Percentiles rank a stretch among this genome's conserved stretches.
phyloP scores from a whole-genome alignment of 2,888 invertebrate genomes.

The Halictus quadricinctus region DNA sequence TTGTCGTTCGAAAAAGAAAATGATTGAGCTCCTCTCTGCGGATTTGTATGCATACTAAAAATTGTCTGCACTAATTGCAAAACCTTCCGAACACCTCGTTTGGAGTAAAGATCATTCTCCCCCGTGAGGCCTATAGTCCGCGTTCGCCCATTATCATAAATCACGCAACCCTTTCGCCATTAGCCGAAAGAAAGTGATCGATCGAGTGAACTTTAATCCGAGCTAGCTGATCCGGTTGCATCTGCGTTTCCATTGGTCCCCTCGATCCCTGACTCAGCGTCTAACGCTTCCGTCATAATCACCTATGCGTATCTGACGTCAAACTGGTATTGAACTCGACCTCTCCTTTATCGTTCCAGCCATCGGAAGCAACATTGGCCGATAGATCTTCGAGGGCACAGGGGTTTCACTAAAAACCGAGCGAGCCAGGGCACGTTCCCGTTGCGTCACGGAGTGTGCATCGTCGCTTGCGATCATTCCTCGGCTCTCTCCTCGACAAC shows the following conservation, averaged over 20 bases:
- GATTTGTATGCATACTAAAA: too few species aligned
- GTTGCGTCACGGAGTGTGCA: neutral
- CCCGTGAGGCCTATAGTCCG: too few species aligned
- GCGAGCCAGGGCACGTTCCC: conserved; percentile 7
- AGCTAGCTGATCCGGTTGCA: neutral
- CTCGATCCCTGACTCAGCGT: neutral
- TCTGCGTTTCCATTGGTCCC: neutral
- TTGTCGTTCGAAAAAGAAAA: too few species aligned
- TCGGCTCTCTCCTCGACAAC: neutral
- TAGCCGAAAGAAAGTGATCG: neutral
- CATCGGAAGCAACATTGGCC: conserved; percentile 16
- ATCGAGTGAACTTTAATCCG: neutral
- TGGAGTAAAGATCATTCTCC: too few species aligned
- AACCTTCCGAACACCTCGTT: too few species aligned
- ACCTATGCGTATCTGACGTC: neutral
- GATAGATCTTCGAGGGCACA: conserved; percentile 1
- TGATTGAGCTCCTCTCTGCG: too few species aligned
- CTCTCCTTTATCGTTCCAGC: conserved; percentile 16
- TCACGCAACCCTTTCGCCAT: neutral
- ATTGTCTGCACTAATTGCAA: too few species aligned
- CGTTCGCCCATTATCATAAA: neutral
- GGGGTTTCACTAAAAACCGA: neutral
- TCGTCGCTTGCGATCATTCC: neutral
- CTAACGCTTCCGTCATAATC: neutral
- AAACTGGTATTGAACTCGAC: neutral